Base-by-base conservation (phyloP, 92 coral and sea anemone genomes). In the Umimayanthus chanpuru region DNA sequence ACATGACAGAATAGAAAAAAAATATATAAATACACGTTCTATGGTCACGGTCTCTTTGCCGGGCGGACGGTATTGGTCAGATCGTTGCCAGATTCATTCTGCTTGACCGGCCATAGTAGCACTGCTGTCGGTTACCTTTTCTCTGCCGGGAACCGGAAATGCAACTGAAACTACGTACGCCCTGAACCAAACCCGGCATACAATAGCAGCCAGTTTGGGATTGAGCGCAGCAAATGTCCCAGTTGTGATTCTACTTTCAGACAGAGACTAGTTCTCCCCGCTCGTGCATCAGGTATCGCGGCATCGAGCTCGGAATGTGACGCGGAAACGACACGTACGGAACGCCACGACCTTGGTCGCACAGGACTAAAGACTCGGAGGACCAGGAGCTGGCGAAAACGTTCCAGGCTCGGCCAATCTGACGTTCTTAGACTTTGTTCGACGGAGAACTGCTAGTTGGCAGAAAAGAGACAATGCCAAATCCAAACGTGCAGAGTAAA, bases 321-420 rank as follows among this genome's bases (percentile, higher is more conserved):
- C n/a, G n/a, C n/a, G n/a, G n/a, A n/a, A n/a, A n/a, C n/a, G n/a
- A n/a, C n/a, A n/a, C n/a, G n/a, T n/a, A n/a, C n/a, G n/a, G n/a
- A n/a, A n/a, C n/a, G n/a, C n/a, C n/a, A n/a, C n/a, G n/a, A n/a
- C n/a, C n/a, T n/a, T n/a, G n/a, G n/a, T n/a, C n/a, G n/a, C 80
- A 76, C 55, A 76, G 80, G 80, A 76, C 81, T 77, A 77, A 77
- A 77, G 81, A 77, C 65, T 47, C 65, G 81, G 81, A 47, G 43
- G 43, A 73, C 81, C 81, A 47, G 64, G 64, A 77, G 81, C 81
- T 77, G 81, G 81, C 38, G 32, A 77, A 77, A 77, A 77, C 29
- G 36, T 77, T 77, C 81, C 81, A 77, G 81, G 25, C 81, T 77
- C 81, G 32, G 81, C 80, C 80, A 76, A 76, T 9, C 49, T 77